Conservation (phyloP, 2,797 vertebrate species). For the Enteromius argenteus region DNA sequence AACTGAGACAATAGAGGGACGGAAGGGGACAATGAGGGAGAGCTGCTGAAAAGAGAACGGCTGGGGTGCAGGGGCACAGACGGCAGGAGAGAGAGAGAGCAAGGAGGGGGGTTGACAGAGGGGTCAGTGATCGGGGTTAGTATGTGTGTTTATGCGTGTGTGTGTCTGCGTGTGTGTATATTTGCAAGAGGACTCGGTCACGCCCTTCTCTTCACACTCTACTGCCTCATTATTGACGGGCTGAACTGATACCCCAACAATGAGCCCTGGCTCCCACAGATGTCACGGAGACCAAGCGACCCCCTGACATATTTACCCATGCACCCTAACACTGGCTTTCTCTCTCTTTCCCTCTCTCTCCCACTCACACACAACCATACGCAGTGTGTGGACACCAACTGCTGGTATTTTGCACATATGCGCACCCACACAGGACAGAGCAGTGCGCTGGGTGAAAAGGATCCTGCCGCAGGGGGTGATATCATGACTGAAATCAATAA, state of each 20-base stretch:
- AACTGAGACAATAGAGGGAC: conserved; percentile 67
- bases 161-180: conserved; percentile 45
- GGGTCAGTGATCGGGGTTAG: conserved; percentile 72
- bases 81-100: conserved; percentile 66
- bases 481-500: conserved; percentile 79
- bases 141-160: conserved; percentile 62
- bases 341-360: conserved; percentile 29
- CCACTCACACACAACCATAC: conserved; percentile 29
- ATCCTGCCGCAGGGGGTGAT: conserved; percentile 42
- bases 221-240: conserved; percentile 79
- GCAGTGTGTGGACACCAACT: conserved; percentile 70
- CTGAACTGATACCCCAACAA: conserved; percentile 82
- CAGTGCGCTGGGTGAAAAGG: conserved; percentile 37
- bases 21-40: conserved; percentile 63
- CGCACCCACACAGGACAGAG: conserved; percentile 65
- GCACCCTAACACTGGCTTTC: conserved; percentile 52
- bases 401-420: conserved; percentile 77
- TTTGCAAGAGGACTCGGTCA: conserved; percentile 74
- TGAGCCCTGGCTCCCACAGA: conserved; percentile 67
- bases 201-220: conserved; percentile 80
- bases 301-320: conserved; percentile 53
- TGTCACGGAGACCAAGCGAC: conserved; percentile 65
- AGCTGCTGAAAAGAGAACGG: conserved; percentile 55
- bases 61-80: conserved; percentile 52
- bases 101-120: conserved; percentile 68